These are phyloP conservation scores for Oreochromis niloticus DNA, from an alignment of 2,113 vertebrate species.

Conservation along the genomic window DNA sequence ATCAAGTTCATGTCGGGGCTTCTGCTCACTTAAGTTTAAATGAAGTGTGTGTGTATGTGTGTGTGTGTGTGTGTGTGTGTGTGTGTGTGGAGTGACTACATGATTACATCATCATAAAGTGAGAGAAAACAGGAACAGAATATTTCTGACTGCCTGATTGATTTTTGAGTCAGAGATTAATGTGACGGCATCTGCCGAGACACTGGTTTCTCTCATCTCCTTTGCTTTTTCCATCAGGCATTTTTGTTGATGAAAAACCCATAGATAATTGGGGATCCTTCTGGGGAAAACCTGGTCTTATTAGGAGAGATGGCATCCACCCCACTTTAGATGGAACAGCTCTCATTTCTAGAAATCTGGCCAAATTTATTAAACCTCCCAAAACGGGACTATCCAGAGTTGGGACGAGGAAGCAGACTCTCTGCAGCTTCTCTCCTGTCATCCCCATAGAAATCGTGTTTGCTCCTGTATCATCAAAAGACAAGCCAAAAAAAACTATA, in stretches of 20 bases:
- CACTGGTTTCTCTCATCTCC: background rate
- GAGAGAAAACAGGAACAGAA: background rate
- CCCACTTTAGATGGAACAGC: background rate
- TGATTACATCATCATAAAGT: background rate
- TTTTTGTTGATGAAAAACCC: background rate
- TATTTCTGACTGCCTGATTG: background rate
- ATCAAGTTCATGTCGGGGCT: background rate
- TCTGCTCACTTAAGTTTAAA: background rate
- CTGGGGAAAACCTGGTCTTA: background rate
- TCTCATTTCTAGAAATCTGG: background rate
- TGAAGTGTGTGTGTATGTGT: background rate
- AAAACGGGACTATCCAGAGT: background rate
- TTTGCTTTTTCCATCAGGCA: background rate
- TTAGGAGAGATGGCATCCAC: background rate
- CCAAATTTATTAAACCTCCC: background rate
- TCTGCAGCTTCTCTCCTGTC: background rate
- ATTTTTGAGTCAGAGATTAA: background rate
- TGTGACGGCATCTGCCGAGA: background rate
- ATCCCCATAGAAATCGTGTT: background rate
- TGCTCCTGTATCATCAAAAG: background rate
- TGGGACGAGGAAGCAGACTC: background rate
- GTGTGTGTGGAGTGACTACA: background rate
- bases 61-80: background rate
- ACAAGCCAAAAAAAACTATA: background rate
- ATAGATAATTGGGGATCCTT: background rate